phyloP scores from a whole-genome alignment of 2,797 vertebrate species.

The Sebastolobus alascanus region DNA sequence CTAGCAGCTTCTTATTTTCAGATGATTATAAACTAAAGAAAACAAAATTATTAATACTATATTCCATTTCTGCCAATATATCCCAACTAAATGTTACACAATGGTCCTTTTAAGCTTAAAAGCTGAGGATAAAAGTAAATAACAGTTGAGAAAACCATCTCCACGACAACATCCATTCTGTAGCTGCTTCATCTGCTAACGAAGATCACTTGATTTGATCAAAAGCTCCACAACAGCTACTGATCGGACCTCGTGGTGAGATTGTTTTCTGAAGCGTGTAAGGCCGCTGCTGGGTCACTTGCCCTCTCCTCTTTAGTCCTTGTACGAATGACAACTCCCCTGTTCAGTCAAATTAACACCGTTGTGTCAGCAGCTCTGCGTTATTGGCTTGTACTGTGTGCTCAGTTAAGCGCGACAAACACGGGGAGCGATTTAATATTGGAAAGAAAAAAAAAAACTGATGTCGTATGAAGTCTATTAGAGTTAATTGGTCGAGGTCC shows the following conservation, averaged over 20 bases:
- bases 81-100: no score
- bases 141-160: background rate
- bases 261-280: background rate
- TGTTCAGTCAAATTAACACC: constrained; percentile 16
- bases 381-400: constrained; percentile 26
- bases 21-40: no score
- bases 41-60: no score
- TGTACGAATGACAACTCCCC: background rate
- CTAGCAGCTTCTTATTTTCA: no score
- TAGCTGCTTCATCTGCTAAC: background rate
- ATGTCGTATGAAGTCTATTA: constrained; percentile 13
- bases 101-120: background rate
- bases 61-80: no score
- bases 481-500: constrained; percentile 31
- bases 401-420: constrained; percentile 33
- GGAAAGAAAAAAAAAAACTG: background rate
- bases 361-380: constrained; percentile 24
- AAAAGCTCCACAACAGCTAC: background rate
- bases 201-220: background rate
- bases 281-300: background rate
- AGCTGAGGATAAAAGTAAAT: background rate
- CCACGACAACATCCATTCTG: background rate
- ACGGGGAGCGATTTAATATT: constrained; percentile 23
- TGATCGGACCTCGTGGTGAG: background rate
- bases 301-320: background rate